phyloP scores from a whole-genome alignment of 2,113 vertebrate genomes.

The Corythaixoides concolor region DNA sequence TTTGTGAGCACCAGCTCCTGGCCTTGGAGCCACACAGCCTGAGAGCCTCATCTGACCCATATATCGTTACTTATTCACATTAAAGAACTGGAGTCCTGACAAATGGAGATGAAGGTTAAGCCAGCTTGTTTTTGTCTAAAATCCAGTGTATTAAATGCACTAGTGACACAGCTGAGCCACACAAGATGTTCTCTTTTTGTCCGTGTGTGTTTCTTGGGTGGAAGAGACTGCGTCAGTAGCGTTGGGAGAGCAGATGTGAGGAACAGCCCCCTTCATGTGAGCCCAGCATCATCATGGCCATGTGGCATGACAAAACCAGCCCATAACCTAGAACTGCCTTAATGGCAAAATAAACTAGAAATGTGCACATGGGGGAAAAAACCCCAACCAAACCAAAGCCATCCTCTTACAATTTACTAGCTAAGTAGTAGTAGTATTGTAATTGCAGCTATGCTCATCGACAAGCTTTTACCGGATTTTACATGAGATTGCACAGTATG shows the following conservation, averaged over 20 bases:
- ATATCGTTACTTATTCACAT: background rate
- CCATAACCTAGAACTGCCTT: background rate
- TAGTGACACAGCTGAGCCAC: background rate
- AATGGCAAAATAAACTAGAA: background rate
- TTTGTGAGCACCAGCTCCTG: background rate
- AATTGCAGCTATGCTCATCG: background rate
- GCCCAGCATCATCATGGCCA: background rate
- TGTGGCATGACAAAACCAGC: background rate
- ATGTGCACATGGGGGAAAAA: background rate
- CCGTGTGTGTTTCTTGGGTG: fast-evolving
- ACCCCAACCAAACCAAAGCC: background rate
- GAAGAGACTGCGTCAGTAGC: fast-evolving
- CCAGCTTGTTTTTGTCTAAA: background rate
- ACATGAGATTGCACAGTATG: background rate
- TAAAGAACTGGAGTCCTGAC: background rate
- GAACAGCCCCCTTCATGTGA: background rate
- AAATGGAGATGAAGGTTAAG: background rate
- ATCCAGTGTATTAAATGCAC: background rate
- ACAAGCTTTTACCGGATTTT: background rate
- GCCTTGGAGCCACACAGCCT: fast-evolving
- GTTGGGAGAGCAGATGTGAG: background rate
- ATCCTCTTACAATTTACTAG: background rate
- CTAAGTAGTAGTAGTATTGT: background rate
- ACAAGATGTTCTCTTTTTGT: background rate
- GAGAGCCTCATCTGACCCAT: background rate